Evolutionary conservation across 2,888 invertebrate species (phyloP).

Genomic region (Dorcus hopei): DNA sequence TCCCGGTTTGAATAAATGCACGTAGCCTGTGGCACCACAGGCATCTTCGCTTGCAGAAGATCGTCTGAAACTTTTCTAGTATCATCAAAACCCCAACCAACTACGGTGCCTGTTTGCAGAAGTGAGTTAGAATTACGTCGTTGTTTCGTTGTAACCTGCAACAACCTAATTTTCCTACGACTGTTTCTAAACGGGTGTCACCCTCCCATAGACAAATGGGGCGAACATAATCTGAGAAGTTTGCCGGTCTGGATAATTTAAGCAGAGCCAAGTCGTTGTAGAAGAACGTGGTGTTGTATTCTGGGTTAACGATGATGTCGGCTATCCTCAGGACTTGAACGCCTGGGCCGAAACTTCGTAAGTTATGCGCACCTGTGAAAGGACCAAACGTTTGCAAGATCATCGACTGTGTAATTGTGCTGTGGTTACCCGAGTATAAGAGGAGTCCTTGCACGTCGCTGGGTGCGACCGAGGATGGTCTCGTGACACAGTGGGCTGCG

Average conservation of each 20-base stretch:
- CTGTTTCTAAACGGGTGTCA: slow-evolving; percentile 25
- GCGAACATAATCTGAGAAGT: slow-evolving; percentile 41
- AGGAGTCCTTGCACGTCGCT: slow-evolving; percentile 40
- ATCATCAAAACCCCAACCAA: slow-evolving; percentile 57
- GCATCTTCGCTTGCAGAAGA: slow-evolving; percentile 58
- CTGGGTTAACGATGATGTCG: slow-evolving; percentile 37
- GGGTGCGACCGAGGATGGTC: slow-evolving; percentile 31
- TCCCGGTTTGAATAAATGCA: slow-evolving; percentile 60
- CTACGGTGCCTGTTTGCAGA: slow-evolving; percentile 40
- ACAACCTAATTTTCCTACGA: slow-evolving; percentile 29
- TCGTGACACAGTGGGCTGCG: slow-evolving; percentile 45
- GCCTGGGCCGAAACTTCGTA: slow-evolving; percentile 47
- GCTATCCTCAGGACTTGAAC: slow-evolving; percentile 42
- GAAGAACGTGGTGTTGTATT: slow-evolving; percentile 38
- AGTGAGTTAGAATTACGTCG: too few species aligned
- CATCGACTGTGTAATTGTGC: background rate
- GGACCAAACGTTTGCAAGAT: background rate
- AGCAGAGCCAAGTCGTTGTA: slow-evolving; percentile 43
- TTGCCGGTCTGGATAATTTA: slow-evolving; percentile 32
- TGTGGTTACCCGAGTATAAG: slow-evolving; percentile 42
- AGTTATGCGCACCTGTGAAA: slow-evolving; percentile 36
- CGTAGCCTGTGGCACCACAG: slow-evolving; percentile 57
- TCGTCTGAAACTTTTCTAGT: slow-evolving; percentile 57
- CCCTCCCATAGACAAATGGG: slow-evolving; percentile 45
- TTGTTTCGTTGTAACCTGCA: too few species aligned